Evolutionary conservation across 2,797 vertebrate species (phyloP).

Genomic region (Cottoperca gobio): DNA sequence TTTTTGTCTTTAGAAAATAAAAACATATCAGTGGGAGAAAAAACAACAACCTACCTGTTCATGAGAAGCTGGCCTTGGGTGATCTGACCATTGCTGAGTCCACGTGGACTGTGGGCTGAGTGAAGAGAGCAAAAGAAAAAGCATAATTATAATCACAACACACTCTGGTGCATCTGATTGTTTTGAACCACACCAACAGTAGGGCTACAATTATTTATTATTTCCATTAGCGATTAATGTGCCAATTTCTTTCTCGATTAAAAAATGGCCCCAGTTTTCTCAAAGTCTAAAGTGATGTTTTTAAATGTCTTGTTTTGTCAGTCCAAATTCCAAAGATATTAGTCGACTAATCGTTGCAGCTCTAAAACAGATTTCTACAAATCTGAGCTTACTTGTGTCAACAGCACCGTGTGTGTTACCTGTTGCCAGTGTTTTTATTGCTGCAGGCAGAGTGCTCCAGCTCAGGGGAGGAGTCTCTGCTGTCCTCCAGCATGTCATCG

Average conservation of each 20-base stretch:
- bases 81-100: constrained; percentile 85
- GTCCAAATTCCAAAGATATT: too few species aligned
- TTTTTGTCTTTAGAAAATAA: not conserved
- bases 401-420: constrained; percentile 78
- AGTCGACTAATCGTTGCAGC: too few species aligned
- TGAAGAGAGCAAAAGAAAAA: constrained; percentile 15
- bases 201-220: too few species aligned
- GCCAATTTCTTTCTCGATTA: too few species aligned
- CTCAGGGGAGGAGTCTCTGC: constrained; percentile 88
- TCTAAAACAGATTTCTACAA: too few species aligned
- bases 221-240: too few species aligned
- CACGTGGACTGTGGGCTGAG: constrained; percentile 80
- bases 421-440: constrained; percentile 79
- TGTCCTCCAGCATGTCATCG: constrained; percentile 98
- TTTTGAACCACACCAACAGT: not conserved
- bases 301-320: too few species aligned
- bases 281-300: too few species aligned
- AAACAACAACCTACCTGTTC: constrained; percentile 74
- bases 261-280: too few species aligned
- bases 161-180: not conserved
- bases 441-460: constrained; percentile 85
- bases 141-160: not conserved
- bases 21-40: constrained; percentile 2
- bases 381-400: constrained; percentile 11
- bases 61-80: constrained; percentile 74